Evolutionary conservation across 1,140 invertebrate genomes (phyloP), one percentile per base, ranked within the genome.

Genomic region (roundworm (Caenorhabditis elegans)): DNA sequence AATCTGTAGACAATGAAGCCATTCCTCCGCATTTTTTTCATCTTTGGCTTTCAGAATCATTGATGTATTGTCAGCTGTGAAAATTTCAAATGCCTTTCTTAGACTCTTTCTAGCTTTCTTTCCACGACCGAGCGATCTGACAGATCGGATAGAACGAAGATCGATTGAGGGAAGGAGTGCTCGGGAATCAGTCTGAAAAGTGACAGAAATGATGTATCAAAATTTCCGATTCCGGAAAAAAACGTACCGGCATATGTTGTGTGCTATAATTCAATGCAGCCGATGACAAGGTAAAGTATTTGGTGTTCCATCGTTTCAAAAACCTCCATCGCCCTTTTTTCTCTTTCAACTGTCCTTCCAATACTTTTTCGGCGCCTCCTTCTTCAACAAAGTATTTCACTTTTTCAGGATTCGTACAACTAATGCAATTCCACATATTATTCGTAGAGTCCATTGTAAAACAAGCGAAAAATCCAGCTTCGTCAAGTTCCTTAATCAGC

Each of bases 41-140:
- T 95, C 95, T 90, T 95, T 95, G 6, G 95, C 95, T 91, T 96
- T 97, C 76, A 97, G 92, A 86, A 96, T 94, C 86, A 95, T 93
- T 10, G 94, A 95, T 89, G 95, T 94, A 89, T 96, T 95, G 78
- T 91, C 90, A 60, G 94, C 94, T 0, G 95, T 96, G 90, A 97
- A 97, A 83, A 97, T 96, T 92, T 97, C 95, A 91, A 97, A 97
- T 1, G 95, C 95, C 90, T 95, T 95, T 11, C 95, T 95, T 88
- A 97, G 95, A 84, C 90, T 89, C 55, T 91, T 88, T 17, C 90
- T 87, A 88, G 95, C 95, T 76, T 94, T 92, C 55, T 93, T 94
- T 22, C 94, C 93, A 78, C 94, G 91, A 24, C 84, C 88, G 6
- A 92, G 89, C 10, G 96, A 95, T 90, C 96, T 95, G 0, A 97